Base-by-base conservation (phyloP, 2,888 invertebrate species). In the Lepidonotus clava region DNA sequence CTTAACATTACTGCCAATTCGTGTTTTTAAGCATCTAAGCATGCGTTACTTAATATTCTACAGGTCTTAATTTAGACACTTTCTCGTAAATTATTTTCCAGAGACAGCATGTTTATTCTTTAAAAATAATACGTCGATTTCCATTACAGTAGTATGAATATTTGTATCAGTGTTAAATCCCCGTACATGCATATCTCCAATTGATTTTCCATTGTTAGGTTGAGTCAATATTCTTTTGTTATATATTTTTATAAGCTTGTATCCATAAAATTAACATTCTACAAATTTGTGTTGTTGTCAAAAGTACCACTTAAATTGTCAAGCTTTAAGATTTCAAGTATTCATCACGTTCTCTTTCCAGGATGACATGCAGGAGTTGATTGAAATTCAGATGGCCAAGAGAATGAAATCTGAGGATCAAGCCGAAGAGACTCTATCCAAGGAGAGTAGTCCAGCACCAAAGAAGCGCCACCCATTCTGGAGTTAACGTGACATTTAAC, bases 361-460 rank as follows among this genome's bases (percentile, higher is more conserved):
- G 97, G 97, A 98, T 96, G 98, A 98, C 94, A 98, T 98, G 97
- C 98, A 98, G 92, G 97, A 97, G 92, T 95, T 98, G 67, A 95
- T 98, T 87, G 97, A 98, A 91, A 98, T 98, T 92, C 98, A 98
- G 94, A 96, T 98, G 96, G 96, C 96, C 89, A 96, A 96, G 92
- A 98, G 98, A 95, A 95, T 98, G 90, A 89, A 89, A 21, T 90
- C 90, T 76, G 91, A 93, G 53, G 91, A 91, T n/a, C 84, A 88
- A 36, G 88, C 84, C 18, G 89, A 56, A 36, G 83, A 83, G 28
- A 46, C 5, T 46, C 51, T 80, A 28, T 80, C 80, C 11, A 40
- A 41, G 24, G 51, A 80, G 51, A 5, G 46, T 34, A 80, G 80
- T 46, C 80, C 80, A 8, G 80, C 80, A 6, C 51, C 80, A 24